Base-by-base conservation (phyloP, 30 jellyfish, hydroid and myxozoan species). In the Haliclystus octoradiatus region DNA sequence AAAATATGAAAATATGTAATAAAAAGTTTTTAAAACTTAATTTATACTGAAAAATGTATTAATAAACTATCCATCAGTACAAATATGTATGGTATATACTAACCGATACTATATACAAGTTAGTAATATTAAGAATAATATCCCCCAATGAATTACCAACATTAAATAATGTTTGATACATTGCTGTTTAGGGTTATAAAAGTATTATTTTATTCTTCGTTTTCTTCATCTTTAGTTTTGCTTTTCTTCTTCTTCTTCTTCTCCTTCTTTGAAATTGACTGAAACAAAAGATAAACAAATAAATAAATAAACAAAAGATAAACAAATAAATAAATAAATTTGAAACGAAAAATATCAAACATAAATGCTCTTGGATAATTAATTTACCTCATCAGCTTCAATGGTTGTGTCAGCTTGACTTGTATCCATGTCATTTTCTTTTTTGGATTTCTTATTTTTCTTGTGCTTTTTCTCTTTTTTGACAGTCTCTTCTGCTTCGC, bases 171-270 rank as follows among this genome's bases (percentile, higher is more conserved):
- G n/a, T 46, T 46, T 46, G n/a, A 46, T 46, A n/a, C 15, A 46
- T 46, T 46, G n/a, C 60, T 9, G 60, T 46, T 9, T 12, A n/a
- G 60, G 12, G n/a, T 9, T 46, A 9, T 46, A 12, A 46, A 9
- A 46, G n/a, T 46, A 46, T 46, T 9, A 9, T 46, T 53, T 53
- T 27, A 53, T 32, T 71, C 79, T 52, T 27, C 73, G 33, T 26
- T 83, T 19, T 65, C 69, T 12, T 22, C 32, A 14, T 64, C 40
- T 22, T 29, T 14, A 60, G 65, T 75, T 73, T 64, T 75, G 83
- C 65, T 75, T 63, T 75, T 75, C 73, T 75, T 75, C 83, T 75
- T 65, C 73, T 75, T 75, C 83, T 75, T 75, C 50, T 64, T 64
- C 27, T 65, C 83, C 30, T 71, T 71, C 78, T 69, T 69, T 24